Evolutionary conservation across 2,888 invertebrate genomes (phyloP), one percentile per base, ranked within the genome.

Genomic region (Eurytoma adleriae): DNA sequence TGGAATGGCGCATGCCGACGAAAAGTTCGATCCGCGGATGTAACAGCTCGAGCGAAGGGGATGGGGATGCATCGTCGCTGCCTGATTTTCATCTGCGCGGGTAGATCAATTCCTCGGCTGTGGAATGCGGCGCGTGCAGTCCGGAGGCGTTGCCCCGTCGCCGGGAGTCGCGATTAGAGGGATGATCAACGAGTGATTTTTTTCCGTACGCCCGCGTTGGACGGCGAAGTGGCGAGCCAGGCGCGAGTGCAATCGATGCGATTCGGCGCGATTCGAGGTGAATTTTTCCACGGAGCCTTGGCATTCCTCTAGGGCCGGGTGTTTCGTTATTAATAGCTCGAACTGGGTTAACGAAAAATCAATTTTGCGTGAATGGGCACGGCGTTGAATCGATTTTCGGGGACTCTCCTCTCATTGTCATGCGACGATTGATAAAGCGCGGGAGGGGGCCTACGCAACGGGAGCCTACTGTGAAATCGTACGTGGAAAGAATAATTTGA

Each of bases 301-400:
- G 67, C 50, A 27, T 20, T 54, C 30, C 24, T 27, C 7, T 79
- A 69, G 73, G 14, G 48, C 71, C 61, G 79, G 82, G 82, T 84
- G 84, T 80, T 84, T 84, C 77, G 84, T 85, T 88, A 87, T 87
- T 85, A 86, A 86, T 87, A 87, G 87, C 83, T 40, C 77, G 83
- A 85, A 84, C 84, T 86, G 85, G 86, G 87, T 86, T 87, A 84
- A 82, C 56, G 70, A 73, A 84, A 86, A 86, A 88, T 88, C 87
- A 85, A 87, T 88, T 83, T 69, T 18, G 40, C 20, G 14, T 20
- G 48, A 69, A 78, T 70, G 40, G 52, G 50, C 18, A 40, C 64
- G 59, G 80, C 83, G 84, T 83, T 83, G 76, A 76, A 77, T 70
- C 77, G 81, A 75, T 83, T 84, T 69, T 80, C 54, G 54, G 76